Base-by-base conservation (phyloP, 2,113 vertebrate species). In the Ctenomys sociabilis region DNA sequence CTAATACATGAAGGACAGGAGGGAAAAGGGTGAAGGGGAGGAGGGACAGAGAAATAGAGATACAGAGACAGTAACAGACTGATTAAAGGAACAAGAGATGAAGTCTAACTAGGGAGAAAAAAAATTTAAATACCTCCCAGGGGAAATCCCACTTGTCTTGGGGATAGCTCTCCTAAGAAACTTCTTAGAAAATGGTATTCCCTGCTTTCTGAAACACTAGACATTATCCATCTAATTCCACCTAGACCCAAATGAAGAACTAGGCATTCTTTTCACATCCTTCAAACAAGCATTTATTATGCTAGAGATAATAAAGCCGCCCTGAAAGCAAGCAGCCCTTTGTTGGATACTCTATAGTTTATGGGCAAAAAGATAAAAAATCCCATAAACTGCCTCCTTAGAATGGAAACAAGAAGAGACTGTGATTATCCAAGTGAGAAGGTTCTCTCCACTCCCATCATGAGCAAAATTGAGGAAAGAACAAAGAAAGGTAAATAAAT, bases 201-300 rank as follows among this genome's bases (percentile, higher is more conserved):
- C 32, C 32, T 83, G 28, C 3, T 61, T 96, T 5, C 86, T 43
- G 32, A 72, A 86, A 57, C 21, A 91, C 37, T 7, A 82, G 35
- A 82, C 14, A 57, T 6, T 16, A 4, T 45, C 45, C 32, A 59
- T 30, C 35, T 68, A 61, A 87, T 81, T 81, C 40, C 28, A 81
- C 32, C 52, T 24, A 72, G 22, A 82, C 52, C 70, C 32, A 93
- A 59, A 7, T 59, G 59, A 94, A 37, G 35, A 73, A 45, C 32
- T 19, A 85, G 17, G 75, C 6, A 57, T 43, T 78, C 43, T 88
- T 54, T 63, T 26, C 17, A 85, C 2, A 54, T 0, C 21, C 35
- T 94, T 66, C 89, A 93, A 94, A 94, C 7, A 64, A 83, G 49
- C 43, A 91, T 43, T 75, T 19, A 35, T 17, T 16, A 3, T 88